Base-by-base conservation (phyloP, 2,113 vertebrate genomes). In the Odontophorus gujanensis region DNA sequence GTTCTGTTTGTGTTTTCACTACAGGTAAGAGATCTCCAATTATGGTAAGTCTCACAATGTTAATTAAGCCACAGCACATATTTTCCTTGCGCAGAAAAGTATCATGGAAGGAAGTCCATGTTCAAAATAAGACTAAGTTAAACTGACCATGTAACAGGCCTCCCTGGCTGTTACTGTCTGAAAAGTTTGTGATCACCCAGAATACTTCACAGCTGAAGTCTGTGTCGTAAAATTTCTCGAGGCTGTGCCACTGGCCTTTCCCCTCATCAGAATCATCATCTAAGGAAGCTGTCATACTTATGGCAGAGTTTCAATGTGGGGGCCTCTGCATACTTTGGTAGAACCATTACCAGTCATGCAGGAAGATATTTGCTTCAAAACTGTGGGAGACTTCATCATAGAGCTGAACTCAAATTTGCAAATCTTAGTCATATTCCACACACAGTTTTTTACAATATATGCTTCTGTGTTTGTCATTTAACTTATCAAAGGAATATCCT, bases 391-490 rank as follows among this genome's bases (percentile, higher is more conserved):
- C 89, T 75, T 85, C 34, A 26, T 38, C 15, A 6, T 40, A 20
- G 24, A 22, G 80, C 73, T 78, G 62, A 83, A 66, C 7, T 45
- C 25, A 0, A 1, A 42, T 91, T 75, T 84, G 16, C 7, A 78
- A 74, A 59, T n/a, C 3, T 6, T 48, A 21, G 30, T 34, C 19
- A 22, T 32, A 63, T 58, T 59, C 42, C 4, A 5, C 36, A 16
- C 21, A 1, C n/a, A 69, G 53, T 67, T 88, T 92, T 92, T 48
- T 17, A 40, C 24, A 45, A 42, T 69, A 9, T n/a, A 21, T 26
- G 16, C 2, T 50, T 5, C 6, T 0, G 0, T 58, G 36, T 83
- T n/a, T 21, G 30, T 45, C 61, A 61, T 30, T 71, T 55, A 83
- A 59, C 2, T 11, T 17, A 45, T 34, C 32, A 34, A 81, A 86